These are phyloP conservation scores for Diplodus sargus DNA, from an alignment of 2,797 vertebrate genomes.

Conservation along the genomic window DNA sequence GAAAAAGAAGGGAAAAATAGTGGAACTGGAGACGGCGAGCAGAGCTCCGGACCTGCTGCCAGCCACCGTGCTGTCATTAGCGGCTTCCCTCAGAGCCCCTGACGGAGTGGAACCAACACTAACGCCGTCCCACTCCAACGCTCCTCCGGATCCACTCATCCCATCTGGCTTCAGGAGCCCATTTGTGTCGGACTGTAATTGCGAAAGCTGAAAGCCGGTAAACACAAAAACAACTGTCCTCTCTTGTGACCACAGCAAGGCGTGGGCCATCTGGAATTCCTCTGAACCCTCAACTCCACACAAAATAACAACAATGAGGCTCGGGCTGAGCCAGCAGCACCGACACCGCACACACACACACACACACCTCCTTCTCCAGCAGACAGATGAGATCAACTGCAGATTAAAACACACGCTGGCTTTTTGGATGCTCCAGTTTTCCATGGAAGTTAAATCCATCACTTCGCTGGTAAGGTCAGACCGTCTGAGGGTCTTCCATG, in stretches of 20 bases:
- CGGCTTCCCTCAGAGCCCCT: conserved; percentile 67
- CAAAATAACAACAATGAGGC: conserved; percentile 53
- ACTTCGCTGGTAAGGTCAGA: conserved; percentile 43
- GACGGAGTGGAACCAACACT: conserved; percentile 61
- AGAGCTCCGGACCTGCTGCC: conserved; percentile 67
- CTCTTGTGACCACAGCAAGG: conserved; percentile 70
- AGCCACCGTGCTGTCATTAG: conserved; percentile 76
- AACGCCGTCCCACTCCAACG: conserved; percentile 45
- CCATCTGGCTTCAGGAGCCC: conserved; percentile 49
- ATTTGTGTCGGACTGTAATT: conserved; percentile 60
- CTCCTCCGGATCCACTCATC: conserved; percentile 26
- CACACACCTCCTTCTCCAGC: conserved; percentile 43
- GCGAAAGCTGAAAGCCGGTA: conserved; percentile 42
- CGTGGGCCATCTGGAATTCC: conserved; percentile 70
- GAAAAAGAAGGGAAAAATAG: conserved; percentile 48
- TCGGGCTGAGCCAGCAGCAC: background rate
- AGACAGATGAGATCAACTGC: conserved; percentile 23
- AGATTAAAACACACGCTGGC: conserved; percentile 22
- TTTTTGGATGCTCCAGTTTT: conserved; percentile 50
- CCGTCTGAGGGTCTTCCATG: conserved; percentile 56
- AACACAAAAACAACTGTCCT: conserved; percentile 70
- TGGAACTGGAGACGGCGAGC: conserved; percentile 55
- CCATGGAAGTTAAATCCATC: conserved; percentile 62
- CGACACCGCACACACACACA: background rate
- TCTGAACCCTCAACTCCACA: conserved; percentile 55